These are phyloP conservation scores for Trichogramma dendrolimi DNA, from an alignment of 2,888 invertebrate species.

Conservation along the genomic window DNA sequence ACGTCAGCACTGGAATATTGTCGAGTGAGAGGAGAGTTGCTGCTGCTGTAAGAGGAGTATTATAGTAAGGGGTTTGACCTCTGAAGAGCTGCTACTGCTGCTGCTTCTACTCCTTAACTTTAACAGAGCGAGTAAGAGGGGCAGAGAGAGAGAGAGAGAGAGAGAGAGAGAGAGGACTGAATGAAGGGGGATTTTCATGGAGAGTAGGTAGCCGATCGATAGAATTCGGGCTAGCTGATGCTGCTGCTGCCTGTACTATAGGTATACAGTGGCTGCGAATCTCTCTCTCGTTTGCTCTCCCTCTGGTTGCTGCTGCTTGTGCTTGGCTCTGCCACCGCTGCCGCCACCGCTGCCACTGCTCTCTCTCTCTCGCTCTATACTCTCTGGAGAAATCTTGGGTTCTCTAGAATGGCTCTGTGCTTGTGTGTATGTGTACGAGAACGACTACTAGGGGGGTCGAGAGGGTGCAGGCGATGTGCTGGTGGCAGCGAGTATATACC, in stretches of 20 bases:
- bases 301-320: too few relatives aligned
- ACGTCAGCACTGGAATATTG: too few relatives aligned
- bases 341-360: neutral
- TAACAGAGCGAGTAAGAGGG: constrained; percentile 14
- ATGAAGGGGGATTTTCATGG: constrained; percentile 19
- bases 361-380: neutral
- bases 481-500: neutral
- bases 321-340: too few relatives aligned
- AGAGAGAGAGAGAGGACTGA: constrained; percentile 13
- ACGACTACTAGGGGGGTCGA: constrained; percentile 1
- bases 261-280: too few relatives aligned
- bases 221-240: constrained; percentile 16
- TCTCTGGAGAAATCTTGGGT: constrained; percentile 20
- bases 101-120: constrained; percentile 3
- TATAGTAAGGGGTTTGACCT: constrained; percentile 13
- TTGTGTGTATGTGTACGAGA: neutral
- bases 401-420: too few relatives aligned
- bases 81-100: neutral
- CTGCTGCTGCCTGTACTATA: neutral
- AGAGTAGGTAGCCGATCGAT: constrained; percentile 22
- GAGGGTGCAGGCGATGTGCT: neutral
- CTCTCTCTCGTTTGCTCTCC: too few relatives aligned
- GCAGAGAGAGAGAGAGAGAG: constrained; percentile 14
- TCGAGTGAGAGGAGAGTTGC: too few relatives aligned
- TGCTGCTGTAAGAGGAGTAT: too few relatives aligned